These are phyloP conservation scores for Pseudomyrmex flavicornis DNA, from an alignment of 1,140 invertebrate genomes.

Conservation along the genomic window DNA sequence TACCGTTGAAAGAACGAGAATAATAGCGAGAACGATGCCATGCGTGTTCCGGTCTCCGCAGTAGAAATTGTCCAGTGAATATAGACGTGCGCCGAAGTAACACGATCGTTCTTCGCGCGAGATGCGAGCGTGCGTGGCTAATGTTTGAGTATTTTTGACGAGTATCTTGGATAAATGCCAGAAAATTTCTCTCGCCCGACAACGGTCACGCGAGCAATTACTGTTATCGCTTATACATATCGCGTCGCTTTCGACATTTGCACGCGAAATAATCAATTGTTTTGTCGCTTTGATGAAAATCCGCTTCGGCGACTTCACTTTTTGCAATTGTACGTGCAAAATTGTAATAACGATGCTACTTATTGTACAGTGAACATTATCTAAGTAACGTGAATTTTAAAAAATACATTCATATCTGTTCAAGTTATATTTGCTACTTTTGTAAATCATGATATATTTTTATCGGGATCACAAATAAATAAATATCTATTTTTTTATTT, in stretches of 20 bases:
- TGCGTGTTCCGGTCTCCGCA: not conserved
- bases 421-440: not conserved
- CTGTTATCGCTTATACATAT: constrained; percentile 33
- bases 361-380: not conserved
- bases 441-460: not conserved
- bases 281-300: constrained; percentile 35
- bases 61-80: constrained; percentile 30
- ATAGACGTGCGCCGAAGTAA: constrained; percentile 15
- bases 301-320: not conserved
- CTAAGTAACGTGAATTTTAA: no score
- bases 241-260: constrained; percentile 27
- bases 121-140: not conserved
- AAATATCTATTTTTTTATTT: no score
- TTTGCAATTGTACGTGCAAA: not conserved
- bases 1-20: constrained; percentile 21
- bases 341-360: not conserved
- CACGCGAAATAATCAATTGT: constrained; percentile 36
- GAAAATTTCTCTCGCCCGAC: constrained; percentile 24
- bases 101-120: not conserved
- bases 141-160: constrained; percentile 43
- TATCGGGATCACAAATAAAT: not conserved
- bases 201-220: constrained; percentile 57
- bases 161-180: constrained; percentile 51
- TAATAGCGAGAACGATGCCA: constrained; percentile 7
- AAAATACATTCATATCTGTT: no score